Percentiles rank a stretch among this genome's conserved stretches.
These are phyloP conservation scores for Puffinus mauretanicus DNA, from an alignment of 2,113 vertebrate species.

Conservation along the genomic window DNA sequence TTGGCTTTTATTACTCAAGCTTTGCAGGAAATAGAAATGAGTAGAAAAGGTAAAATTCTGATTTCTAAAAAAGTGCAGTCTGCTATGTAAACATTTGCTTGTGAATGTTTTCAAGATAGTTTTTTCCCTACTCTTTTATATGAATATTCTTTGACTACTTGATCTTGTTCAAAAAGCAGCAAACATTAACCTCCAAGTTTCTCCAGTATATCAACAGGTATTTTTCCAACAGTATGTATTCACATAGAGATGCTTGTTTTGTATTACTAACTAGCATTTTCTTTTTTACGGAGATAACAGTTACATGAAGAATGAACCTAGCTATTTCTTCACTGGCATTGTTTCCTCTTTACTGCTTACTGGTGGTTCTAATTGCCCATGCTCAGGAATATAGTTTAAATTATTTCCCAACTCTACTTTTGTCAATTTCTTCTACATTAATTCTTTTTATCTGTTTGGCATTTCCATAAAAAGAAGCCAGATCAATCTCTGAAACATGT, in stretches of 20 bases:
- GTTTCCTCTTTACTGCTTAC: background rate
- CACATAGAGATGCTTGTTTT: background rate
- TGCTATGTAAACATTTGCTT: background rate
- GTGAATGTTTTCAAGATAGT: background rate
- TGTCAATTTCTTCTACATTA: background rate
- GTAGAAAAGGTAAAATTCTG: background rate
- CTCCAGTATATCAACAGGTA: background rate
- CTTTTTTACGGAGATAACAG: background rate
- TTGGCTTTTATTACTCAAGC: background rate
- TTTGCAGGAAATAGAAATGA: background rate
- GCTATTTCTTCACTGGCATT: background rate
- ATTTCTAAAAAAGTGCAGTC: background rate
- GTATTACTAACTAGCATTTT: background rate
- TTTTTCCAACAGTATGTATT: background rate
- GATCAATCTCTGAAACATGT: background rate
- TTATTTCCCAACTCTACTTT: background rate
- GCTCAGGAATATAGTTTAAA: background rate
- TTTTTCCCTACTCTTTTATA: background rate
- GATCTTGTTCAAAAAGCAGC: background rate
- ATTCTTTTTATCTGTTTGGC: background rate
- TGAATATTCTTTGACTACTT: background rate
- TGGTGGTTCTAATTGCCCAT: background rate
- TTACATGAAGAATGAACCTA: background rate
- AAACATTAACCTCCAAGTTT: background rate
- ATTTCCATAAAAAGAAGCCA: background rate